phyloP scores from a whole-genome alignment of 1,140 invertebrate species.

The Drosophila kikkawai region DNA sequence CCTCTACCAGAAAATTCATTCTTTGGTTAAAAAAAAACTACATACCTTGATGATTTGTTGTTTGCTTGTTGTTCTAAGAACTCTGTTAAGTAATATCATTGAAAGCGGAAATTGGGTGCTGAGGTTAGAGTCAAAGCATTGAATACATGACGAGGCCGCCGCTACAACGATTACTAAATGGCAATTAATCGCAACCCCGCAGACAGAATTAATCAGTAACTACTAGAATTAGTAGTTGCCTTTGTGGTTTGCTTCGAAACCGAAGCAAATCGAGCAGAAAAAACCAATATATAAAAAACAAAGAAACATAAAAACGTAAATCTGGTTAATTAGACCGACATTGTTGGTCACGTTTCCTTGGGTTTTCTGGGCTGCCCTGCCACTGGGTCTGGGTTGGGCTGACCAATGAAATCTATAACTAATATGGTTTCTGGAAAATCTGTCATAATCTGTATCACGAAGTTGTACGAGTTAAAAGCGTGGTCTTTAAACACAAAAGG shows the following conservation, averaged over 20 bases:
- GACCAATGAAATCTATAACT: conserved; percentile 64
- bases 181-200: conserved; percentile 56
- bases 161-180: conserved; percentile 52
- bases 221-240: conserved; percentile 51
- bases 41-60: conserved; percentile 53
- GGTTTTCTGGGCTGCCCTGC: conserved; percentile 21
- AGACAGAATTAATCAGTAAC: conserved; percentile 65
- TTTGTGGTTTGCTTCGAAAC: conserved; percentile 26
- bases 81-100: conserved; percentile 44
- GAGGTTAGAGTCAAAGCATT: conserved; percentile 52
- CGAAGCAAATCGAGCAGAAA: conserved; percentile 22
- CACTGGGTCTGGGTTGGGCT: conserved; percentile 21
- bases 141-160: conserved; percentile 47
- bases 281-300: background rate
- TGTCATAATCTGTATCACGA: conserved; percentile 63
- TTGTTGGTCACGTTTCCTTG: conserved; percentile 61
- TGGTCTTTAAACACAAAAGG: conserved; percentile 27
- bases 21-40: background rate
- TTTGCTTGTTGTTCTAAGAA: conserved; percentile 30
- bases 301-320: conserved; percentile 40
- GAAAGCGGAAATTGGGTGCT: conserved; percentile 66
- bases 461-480: conserved; percentile 42
- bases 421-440: conserved; percentile 48
- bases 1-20: background rate
- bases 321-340: conserved; percentile 63